Conservation (phyloP, 2,113 vertebrate species). For the human region DNA sequence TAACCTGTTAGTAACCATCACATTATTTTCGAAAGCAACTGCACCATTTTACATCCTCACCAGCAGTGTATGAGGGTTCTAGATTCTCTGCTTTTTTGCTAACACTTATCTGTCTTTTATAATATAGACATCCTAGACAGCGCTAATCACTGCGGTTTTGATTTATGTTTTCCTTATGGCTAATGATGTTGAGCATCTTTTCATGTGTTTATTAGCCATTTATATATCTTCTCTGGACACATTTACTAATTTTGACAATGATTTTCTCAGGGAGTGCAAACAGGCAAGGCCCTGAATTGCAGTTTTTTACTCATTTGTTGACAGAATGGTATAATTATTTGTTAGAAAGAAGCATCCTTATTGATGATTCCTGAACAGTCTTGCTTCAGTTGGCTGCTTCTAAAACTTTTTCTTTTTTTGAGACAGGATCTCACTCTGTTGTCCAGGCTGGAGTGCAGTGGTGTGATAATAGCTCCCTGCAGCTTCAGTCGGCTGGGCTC, state of each 20-base stretch:
- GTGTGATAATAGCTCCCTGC: too few species aligned
- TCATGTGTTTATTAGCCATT: background rate
- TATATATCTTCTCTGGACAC: background rate
- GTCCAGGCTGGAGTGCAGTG: too few species aligned
- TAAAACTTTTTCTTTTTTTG: background rate
- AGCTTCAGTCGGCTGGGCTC: too few species aligned
- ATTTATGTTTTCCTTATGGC: background rate
- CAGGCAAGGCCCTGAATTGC: background rate
- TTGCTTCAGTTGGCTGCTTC: background rate
- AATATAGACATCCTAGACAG: background rate
- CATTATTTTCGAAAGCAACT: background rate
- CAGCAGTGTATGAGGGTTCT: background rate
- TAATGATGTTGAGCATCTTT: background rate
- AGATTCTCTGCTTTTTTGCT: background rate
- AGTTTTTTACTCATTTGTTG: background rate
- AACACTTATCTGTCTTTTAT: background rate
- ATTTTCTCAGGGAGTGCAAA: constrained; percentile 35
- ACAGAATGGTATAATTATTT: background rate
- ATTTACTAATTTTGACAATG: constrained; percentile 7
- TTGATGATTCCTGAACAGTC: constrained; percentile 5
- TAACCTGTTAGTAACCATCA: background rate
- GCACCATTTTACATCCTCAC: background rate
- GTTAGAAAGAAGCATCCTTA: background rate
- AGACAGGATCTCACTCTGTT: too few species aligned
- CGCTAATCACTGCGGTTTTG: background rate